phyloP scores from a whole-genome alignment of 2,888 invertebrate species.

The Apamea epomidion region DNA sequence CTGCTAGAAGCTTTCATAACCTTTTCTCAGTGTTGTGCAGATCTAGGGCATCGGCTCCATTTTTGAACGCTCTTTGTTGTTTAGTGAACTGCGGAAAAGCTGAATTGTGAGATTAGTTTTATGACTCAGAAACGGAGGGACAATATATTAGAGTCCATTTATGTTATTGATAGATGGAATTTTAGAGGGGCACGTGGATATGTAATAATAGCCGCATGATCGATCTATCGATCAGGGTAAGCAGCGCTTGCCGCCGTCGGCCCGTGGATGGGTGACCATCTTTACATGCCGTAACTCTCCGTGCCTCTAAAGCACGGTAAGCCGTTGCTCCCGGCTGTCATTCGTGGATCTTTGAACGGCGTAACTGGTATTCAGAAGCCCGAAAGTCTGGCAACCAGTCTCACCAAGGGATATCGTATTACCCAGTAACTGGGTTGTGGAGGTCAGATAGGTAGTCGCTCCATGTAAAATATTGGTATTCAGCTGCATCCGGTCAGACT shows the following conservation, averaged over 20 bases:
- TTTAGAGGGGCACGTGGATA: not conserved
- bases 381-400: too few species aligned
- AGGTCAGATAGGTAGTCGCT: too few species aligned
- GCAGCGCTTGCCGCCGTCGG: not conserved
- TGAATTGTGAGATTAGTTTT: conserved; percentile 34
- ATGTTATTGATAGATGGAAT: not conserved
- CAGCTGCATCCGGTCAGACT: too few species aligned
- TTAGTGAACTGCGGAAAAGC: not conserved
- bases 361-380: too few species aligned
- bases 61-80: conserved; percentile 46
- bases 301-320: too few species aligned
- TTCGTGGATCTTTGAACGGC: too few species aligned
- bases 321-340: too few species aligned
- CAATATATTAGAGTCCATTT: conserved; percentile 16
- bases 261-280: not conserved
- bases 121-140: not conserved
- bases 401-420: too few species aligned
- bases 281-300: too few species aligned
- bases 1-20: conserved; percentile 48
- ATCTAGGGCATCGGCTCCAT: conserved; percentile 32
- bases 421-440: too few species aligned
- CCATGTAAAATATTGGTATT: too few species aligned
- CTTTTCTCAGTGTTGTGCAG: conserved; percentile 23
- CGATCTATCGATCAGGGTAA: not conserved
- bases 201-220: not conserved